A percentile compares a stretch with the other conserved stretches of the same genome.
Evolutionary conservation across 1,140 invertebrate species (phyloP).

Genomic region (Dendrolimus punctatus): DNA sequence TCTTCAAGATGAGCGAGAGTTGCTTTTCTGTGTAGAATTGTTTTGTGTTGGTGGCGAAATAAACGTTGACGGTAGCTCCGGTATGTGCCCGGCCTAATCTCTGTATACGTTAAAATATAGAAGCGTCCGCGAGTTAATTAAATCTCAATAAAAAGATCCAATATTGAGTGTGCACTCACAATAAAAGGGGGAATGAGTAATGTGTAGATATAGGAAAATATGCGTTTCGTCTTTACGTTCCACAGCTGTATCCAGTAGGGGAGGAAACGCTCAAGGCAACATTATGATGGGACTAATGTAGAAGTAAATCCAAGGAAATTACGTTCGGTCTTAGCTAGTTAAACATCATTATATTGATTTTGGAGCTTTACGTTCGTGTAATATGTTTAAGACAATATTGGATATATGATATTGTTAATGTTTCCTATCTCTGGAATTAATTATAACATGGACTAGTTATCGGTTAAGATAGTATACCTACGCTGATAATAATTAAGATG

Average conservation of each 20-base stretch:
- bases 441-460: too few species aligned
- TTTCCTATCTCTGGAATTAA: constrained; percentile 14
- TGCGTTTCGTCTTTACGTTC: constrained; percentile 16
- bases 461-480: too few species aligned
- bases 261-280: constrained; percentile 18
- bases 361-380: constrained; percentile 23
- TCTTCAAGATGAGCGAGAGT: too few species aligned
- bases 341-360: constrained; percentile 39
- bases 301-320: constrained; percentile 29
- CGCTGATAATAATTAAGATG: too few species aligned
- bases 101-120: too few species aligned
- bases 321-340: constrained; percentile 26
- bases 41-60: too few species aligned
- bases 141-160: constrained; percentile 52
- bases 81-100: too few species aligned
- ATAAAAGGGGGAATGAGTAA: constrained; percentile 21
- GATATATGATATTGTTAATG: constrained; percentile 26
- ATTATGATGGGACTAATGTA: constrained; percentile 18
- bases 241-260: constrained; percentile 10
- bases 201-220: constrained; percentile 17
- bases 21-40: too few species aligned
- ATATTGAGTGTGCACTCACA: constrained; percentile 7
- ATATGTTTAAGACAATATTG: constrained; percentile 39
- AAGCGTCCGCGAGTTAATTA: constrained; percentile 43
- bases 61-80: too few species aligned